Evolutionary conservation across 2,113 vertebrate genomes (phyloP).

Genomic region (Spheniscus mendiculus): DNA sequence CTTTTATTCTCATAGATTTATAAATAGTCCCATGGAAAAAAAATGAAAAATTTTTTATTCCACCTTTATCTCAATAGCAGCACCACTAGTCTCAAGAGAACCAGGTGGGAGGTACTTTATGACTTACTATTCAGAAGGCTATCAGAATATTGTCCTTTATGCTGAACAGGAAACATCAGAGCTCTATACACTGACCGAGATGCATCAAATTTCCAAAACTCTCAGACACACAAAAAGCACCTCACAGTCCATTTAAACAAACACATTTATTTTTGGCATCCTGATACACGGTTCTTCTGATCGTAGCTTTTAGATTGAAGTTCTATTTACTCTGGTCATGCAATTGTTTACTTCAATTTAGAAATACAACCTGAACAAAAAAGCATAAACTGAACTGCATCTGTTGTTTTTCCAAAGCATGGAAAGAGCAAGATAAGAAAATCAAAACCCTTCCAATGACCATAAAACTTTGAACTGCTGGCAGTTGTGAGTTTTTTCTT

Average conservation of each 20-base stretch:
- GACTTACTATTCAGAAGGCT: background rate
- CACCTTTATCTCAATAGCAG: background rate
- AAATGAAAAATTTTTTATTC: background rate
- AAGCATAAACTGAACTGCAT: background rate
- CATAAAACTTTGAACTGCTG: conserved; percentile 10
- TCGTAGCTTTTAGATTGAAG: background rate
- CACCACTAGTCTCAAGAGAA: background rate
- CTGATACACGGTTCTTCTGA: background rate
- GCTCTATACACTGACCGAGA: background rate
- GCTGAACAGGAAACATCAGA: background rate
- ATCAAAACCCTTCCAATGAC: conserved; percentile 6
- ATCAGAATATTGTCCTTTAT: background rate
- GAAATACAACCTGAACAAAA: conserved; percentile 10
- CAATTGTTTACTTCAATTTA: background rate
- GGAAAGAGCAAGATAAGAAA: conserved; percentile 31
- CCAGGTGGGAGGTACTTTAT: background rate
- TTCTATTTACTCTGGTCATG: background rate
- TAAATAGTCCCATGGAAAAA: background rate
- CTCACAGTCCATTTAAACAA: background rate
- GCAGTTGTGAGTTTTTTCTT: background rate
- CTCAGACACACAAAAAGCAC: background rate
- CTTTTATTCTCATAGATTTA: background rate
- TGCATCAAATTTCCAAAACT: background rate
- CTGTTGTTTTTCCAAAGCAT: background rate
- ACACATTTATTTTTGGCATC: background rate